Base-by-base conservation (phyloP, 2,113 vertebrate species). In the Dasyprocta punctata region DNA sequence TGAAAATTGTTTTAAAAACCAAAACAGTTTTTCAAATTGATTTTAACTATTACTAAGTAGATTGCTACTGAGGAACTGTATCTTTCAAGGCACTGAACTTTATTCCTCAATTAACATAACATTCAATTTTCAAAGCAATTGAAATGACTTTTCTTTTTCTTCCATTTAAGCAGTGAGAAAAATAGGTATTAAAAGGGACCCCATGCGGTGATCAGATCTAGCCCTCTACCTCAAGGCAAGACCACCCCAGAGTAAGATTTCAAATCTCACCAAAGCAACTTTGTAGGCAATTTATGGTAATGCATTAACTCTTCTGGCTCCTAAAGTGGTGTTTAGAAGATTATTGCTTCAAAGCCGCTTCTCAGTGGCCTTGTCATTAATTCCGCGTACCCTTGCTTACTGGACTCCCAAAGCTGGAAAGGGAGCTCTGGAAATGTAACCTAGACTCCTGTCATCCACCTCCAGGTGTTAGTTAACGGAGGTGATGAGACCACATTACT, bases 81-180 rank as follows among this genome's bases (percentile, higher is more conserved):
- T 92, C 90, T 97, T 95, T 83, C 71, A 69, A 4, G n/a, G 91
- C 26, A 1, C 60, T 69, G 96, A 92, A 96, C 97, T 91, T 82
- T 28, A 17, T 71, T 61, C 85, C 82, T 14, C 88, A 78, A 92
- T 96, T 97, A 96, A 95, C 90, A 90, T 97, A 96, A 89, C 95
- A 96, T 94, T 91, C 94, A 78, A 80, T 97, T 97, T 98, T 96
- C 95, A 97, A 91, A 97, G 90, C 9, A 2, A 92, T 95, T 97
- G 96, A 94, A 97, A 97, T 97, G 96, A 95, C 89, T 97, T 98
- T 98, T 97, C 93, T 97, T 97, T 93, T 92, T 96, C 94, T 97
- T 96, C 97, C 95, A 97, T 97, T 98, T 97, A 97, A 97, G 82
- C 92, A 84, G 96, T 92, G 90, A 97, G 90, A 97, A 97, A 97